Evolutionary conservation across 2,797 vertebrate genomes (phyloP).

Genomic region (Brachyalestes nurse): DNA sequence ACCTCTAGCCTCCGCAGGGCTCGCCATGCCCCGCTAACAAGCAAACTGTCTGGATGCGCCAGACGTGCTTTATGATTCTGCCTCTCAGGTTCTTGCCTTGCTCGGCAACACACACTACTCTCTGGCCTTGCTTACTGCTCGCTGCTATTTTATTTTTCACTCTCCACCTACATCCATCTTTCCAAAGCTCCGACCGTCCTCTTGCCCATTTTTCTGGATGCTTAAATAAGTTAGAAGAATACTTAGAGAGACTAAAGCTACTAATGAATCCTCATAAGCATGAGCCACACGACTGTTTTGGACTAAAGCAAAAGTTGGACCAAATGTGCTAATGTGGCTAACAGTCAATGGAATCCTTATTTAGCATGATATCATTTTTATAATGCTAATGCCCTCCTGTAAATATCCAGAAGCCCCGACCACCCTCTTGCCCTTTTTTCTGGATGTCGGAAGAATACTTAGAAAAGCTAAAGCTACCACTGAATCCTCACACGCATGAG

Average conservation of each 20-base stretch:
- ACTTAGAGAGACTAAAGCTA: background rate
- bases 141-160: slow-evolving; percentile 17
- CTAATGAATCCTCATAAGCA: background rate
- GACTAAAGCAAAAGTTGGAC: too few relatives aligned
- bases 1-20: slow-evolving; percentile 83
- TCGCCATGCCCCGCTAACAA: slow-evolving; percentile 85
- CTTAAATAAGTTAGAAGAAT: background rate
- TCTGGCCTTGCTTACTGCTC: slow-evolving; percentile 21
- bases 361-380: background rate
- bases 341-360: background rate
- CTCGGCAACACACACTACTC: slow-evolving; percentile 38
- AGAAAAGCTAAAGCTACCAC: too few relatives aligned
- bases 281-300: too few relatives aligned
- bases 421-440: background rate
- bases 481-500: background rate
- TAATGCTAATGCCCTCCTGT: background rate
- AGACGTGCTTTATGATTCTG: slow-evolving; percentile 81
- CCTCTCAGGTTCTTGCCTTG: slow-evolving; percentile 58
- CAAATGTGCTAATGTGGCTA: background rate
- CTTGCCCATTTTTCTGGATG: background rate
- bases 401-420: background rate
- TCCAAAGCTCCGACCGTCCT: background rate
- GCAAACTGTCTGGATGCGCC: slow-evolving; percentile 84
- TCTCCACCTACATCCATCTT: background rate
- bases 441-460: background rate